Evolutionary conservation across 2,113 vertebrate genomes (phyloP).

Genomic region (Heterocephalus glaber): DNA sequence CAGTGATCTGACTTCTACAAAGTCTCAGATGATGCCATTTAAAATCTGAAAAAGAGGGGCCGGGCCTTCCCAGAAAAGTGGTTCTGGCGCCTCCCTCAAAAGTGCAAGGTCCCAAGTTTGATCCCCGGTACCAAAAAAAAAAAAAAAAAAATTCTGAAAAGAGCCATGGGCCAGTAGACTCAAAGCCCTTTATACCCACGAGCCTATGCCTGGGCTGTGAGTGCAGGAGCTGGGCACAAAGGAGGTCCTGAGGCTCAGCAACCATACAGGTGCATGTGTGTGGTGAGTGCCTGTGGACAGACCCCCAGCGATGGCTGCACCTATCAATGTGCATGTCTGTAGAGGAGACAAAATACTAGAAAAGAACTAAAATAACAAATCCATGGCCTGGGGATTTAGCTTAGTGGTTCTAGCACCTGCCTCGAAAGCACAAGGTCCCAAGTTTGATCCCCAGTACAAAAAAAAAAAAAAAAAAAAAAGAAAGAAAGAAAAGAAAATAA

Average conservation of each 20-base stretch:
- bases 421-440: no score
- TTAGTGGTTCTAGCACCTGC: no score
- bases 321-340: fast-evolving
- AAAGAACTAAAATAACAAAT: not conserved
- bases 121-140: no score
- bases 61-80: no score
- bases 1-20: not conserved
- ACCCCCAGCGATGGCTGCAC: not conserved
- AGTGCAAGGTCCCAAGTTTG: no score
- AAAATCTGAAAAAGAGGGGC: not conserved
- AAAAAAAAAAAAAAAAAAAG: no score
- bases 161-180: fast-evolving
- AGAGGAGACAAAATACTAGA: not conserved
- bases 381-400: no score
- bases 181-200: not conserved
- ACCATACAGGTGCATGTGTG: no score
- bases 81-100: no score
- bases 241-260: not conserved
- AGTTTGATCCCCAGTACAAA: no score
- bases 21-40: not conserved
- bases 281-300: not conserved
- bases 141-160: no score
- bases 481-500: no score
- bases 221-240: not conserved
- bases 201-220: not conserved